These are phyloP conservation scores for Oryzias celebensis DNA, from an alignment of 2,113 vertebrate species.

Conservation along the genomic window DNA sequence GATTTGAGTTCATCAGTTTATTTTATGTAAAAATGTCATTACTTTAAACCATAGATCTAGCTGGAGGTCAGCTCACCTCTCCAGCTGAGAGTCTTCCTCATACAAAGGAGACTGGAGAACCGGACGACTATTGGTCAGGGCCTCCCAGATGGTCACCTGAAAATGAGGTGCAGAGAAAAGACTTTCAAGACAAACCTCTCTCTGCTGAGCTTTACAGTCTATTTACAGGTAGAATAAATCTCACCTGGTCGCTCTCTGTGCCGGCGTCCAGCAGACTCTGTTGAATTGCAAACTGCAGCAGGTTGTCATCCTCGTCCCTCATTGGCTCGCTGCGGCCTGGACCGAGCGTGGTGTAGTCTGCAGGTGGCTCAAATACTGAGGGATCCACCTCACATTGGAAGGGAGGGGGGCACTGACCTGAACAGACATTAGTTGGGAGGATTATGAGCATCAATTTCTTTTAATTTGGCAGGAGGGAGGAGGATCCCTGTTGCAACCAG, in stretches of 20 bases:
- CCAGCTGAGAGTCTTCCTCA: conserved; percentile 89
- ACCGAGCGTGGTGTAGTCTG: conserved; percentile 88
- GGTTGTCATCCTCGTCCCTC: conserved; percentile 89
- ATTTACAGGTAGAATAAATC: too few species aligned
- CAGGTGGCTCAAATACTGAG: conserved; percentile 87
- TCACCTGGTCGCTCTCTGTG: conserved; percentile 90
- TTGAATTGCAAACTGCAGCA: conserved; percentile 95
- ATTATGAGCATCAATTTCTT: too few species aligned
- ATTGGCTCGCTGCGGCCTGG: conserved; percentile 88
- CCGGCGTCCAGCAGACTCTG: conserved; percentile 92
- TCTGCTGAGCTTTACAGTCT: too few species aligned
- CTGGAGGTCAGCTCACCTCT: conserved; percentile 76
- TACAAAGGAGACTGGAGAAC: conserved; percentile 78
- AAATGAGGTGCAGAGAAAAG: background rate
- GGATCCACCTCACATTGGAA: conserved; percentile 89
- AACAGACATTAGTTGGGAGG: background rate
- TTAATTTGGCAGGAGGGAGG: too few species aligned
- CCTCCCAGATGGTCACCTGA: conserved; percentile 95
- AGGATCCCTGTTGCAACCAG: too few species aligned
- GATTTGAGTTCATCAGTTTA: background rate
- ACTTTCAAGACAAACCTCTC: too few species aligned
- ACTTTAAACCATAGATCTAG: too few species aligned
- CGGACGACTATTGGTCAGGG: conserved; percentile 87
- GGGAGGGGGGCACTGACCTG: conserved; percentile 71
- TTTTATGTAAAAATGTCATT: too few species aligned